These are phyloP conservation scores for Heliothis peltigera DNA, from an alignment of 2,888 invertebrate genomes.

Conservation along the genomic window DNA sequence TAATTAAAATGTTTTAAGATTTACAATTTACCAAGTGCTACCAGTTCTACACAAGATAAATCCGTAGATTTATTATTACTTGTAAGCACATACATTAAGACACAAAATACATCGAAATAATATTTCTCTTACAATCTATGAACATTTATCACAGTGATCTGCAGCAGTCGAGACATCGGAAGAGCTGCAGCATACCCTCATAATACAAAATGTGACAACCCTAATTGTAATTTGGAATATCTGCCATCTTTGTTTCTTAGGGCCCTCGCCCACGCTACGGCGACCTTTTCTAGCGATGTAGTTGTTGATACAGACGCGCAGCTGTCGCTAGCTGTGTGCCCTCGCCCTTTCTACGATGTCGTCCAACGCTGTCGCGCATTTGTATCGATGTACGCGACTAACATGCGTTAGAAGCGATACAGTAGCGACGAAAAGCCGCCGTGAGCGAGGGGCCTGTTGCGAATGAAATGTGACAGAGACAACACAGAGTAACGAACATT, in stretches of 20 bases:
- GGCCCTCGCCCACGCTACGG: too few species aligned
- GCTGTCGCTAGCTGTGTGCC: too few species aligned
- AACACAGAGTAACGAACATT: background rate
- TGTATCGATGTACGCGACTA: too few species aligned
- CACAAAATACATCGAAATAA: constrained; percentile 42
- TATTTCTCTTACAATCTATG: constrained; percentile 61
- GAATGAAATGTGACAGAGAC: too few species aligned
- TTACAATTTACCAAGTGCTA: constrained; percentile 32
- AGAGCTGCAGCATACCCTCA: constrained; percentile 40
- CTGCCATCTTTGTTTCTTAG: background rate
- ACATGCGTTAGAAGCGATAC: too few species aligned
- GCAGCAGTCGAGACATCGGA: constrained; percentile 45
- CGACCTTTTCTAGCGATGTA: too few species aligned
- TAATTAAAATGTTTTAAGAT: constrained; percentile 31
- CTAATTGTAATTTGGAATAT: background rate
- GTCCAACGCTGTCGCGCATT: too few species aligned
- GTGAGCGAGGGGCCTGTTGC: too few species aligned
- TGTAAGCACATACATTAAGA: constrained; percentile 39
- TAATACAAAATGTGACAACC: constrained; percentile 18
- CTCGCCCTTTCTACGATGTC: too few species aligned
- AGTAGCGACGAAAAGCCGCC: too few species aligned
- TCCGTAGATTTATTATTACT: constrained; percentile 22
- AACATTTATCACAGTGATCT: constrained; percentile 68
- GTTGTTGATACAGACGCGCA: too few species aligned
- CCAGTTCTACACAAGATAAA: constrained; percentile 27